Base-by-base conservation (phyloP, 2,888 invertebrate species). In the Leucozona laternaria region DNA sequence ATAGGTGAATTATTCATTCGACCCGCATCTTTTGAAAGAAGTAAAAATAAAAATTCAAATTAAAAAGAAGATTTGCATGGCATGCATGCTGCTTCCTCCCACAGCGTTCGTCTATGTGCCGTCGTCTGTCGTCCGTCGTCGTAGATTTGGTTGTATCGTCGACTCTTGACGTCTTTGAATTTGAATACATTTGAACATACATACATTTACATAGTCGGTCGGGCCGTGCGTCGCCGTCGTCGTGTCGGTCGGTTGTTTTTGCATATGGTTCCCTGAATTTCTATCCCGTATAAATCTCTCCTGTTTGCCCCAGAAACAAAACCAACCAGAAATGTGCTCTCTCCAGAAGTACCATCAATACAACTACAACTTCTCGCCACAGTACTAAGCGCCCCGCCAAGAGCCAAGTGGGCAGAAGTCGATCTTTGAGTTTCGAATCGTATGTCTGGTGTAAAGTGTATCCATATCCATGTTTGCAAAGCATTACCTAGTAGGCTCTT, bases 1-100 rank as follows among this genome's bases (percentile, higher is more conserved):
- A 53, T 64, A 40, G 58, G 62, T 73, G 81, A 80, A 85, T 85
- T 81, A 85, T 85, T 85, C 81, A 81, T 86, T 78, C 77, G 85
- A 58, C 85, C 85, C 77, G 85, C 81, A 86, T 86, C 68, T 77
- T 55, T 70, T 73, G 22, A 64, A 70, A 81, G 70, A 64, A 81
- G 68, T 66, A 68, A 75, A 85, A 43, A 68, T 70, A 79, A 50
- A 77, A 85, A 81, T 78, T 86, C 70, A 81, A 81, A 86, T 81
- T 76, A 77, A 78, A 70, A 85, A 45, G 77, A 78, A 62, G 60
- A 85, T 75, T 85, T 85, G 78, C 78, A 79, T 84, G 57, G 70
- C 70, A 66, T 82, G 72, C 82, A 71, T 78, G 68, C 68, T 58
- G 48, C 66, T 73, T 66, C 55, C 80, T 73, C 73, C 73, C 55